A percentile compares a stretch with the other conserved stretches of the same genome.
phyloP scores from a whole-genome alignment of 2,797 vertebrate genomes.

The Coregonus ussuriensis region DNA sequence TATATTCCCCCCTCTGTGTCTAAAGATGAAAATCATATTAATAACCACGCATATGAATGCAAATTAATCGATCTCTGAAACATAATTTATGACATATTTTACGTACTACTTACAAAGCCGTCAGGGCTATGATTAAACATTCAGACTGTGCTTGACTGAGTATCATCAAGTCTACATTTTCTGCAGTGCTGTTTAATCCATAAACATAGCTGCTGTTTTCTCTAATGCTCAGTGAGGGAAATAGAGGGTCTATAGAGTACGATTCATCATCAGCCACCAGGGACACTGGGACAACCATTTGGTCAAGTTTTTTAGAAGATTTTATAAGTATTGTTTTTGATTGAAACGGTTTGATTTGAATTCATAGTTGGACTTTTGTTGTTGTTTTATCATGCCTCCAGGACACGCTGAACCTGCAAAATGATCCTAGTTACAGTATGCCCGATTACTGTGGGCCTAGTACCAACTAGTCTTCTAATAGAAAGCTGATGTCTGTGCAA shows the following conservation, averaged over 20 bases:
- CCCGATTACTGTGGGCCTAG: no score
- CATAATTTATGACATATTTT: constrained; percentile 14
- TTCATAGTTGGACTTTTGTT: no score
- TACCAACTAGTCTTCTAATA: no score
- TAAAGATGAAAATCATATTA: background rate
- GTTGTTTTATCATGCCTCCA: no score
- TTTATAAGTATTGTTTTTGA: background rate
- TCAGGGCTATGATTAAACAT: constrained; percentile 2
- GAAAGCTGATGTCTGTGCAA: no score
- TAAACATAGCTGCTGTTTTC: background rate
- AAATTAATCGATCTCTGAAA: constrained; percentile 25
- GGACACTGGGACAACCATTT: background rate
- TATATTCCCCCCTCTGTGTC: background rate
- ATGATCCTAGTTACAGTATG: no score
- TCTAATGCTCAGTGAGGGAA: background rate
- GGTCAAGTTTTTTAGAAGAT: background rate
- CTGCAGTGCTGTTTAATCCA: background rate
- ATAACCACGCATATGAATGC: constrained; percentile 6
- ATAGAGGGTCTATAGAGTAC: background rate
- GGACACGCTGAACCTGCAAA: no score
- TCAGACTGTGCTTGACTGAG: constrained; percentile 1
- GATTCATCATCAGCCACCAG: background rate
- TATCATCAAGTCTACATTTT: background rate
- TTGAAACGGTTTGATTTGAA: no score
- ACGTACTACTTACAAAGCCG: background rate